Evolutionary conservation across 2,113 vertebrate genomes (phyloP), one percentile per base, ranked within the genome.

Genomic region (Seriola dumerili): DNA sequence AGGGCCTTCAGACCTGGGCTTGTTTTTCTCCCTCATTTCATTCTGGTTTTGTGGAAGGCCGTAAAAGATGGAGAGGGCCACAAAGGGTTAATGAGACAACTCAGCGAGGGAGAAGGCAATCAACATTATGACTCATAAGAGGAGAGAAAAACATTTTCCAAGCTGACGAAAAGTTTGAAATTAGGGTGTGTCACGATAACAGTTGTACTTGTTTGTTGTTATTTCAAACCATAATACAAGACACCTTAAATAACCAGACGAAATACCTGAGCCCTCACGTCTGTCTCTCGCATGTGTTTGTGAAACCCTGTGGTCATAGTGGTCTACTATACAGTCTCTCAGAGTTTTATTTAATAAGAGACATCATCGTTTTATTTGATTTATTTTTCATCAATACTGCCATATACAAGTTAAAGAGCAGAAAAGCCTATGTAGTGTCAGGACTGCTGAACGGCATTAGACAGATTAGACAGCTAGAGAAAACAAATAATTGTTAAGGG

Each of bases 1-100:
- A 94, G 88, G 94, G 93, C 94, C 94, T 94, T 93, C 92, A 93
- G 93, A 95, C 88, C 92, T 90, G 83, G 88, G 85, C 88, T 93
- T 94, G 91, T 94, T 94, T 93, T 94, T 93, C 89, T 90, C 89
- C 85, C 78, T 92, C 87, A 89, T 94, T 94, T 92, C 90, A 89
- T 91, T 85, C 89, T 78, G 76, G 86, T 93, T 94, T 93, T 90
- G 89, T 81, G 74, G 85, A 88, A 87, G 81, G 87, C 89, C 76
- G 84, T 93, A 91, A 92, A 92, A 90, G 90, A 94, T 93, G 91
- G 86, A 89, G 88, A 91, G 88, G 85, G 93, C 90, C 81, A 92
- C 91, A 72, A 91, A 90, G 93, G 91, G 93, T 93, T 93, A 93
- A 95, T 95, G 92, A 93, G 92, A 91, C 87, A 85, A 85, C 71